Evolutionary conservation across 2,797 vertebrate species (phyloP), one percentile per base, ranked within the genome.

Genomic region (Fratercula arctica): DNA sequence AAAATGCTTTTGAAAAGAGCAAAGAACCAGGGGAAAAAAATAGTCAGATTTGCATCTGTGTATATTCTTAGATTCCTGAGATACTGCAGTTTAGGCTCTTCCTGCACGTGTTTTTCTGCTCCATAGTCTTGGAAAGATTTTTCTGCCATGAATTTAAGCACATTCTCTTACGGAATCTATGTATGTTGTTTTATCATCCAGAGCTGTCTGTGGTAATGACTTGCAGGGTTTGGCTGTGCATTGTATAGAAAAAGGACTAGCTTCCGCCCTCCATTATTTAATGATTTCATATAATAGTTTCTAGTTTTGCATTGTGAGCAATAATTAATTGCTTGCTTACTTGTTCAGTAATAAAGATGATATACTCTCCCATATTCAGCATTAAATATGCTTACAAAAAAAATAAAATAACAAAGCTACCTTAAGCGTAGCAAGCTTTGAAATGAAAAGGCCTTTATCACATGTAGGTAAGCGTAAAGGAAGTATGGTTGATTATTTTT

Each of bases 401-500:
- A 25, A 16, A 57, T 4, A 68, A 37, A 35, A 3, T 7, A 48
- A 37, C 79, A 8, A 53, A 56, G 1, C 33, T 64, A 11, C 46
- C 12, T 85, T 60, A 61, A n/a, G 7, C 16, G 29, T 75, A 64
- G 6, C 31, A 67, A 20, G 5, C 12, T 72, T 60, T 89, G 28
- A 79, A 90, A 29, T 50, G 35, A 31, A 59, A 73, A 87, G 25
- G 11, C 20, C 48, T 69, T 73, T 81, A 69, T 83, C 10, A 21
- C 17, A 16, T 67, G 48, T 67, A 80, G 33, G 24, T 80, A 74
- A 88, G 29, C 45, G 20, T 78, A 68, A 78, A 92, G 50, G 37
- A 78, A 89, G 24, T 25, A 15, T 13, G 10, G 46, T 93, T 91
- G 73, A 93, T 93, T 88, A 54, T 68, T 95, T 91, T 81, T 14